Evolutionary conservation across 2,797 vertebrate genomes (phyloP).

Genomic region (Pipistrellus nathusii): DNA sequence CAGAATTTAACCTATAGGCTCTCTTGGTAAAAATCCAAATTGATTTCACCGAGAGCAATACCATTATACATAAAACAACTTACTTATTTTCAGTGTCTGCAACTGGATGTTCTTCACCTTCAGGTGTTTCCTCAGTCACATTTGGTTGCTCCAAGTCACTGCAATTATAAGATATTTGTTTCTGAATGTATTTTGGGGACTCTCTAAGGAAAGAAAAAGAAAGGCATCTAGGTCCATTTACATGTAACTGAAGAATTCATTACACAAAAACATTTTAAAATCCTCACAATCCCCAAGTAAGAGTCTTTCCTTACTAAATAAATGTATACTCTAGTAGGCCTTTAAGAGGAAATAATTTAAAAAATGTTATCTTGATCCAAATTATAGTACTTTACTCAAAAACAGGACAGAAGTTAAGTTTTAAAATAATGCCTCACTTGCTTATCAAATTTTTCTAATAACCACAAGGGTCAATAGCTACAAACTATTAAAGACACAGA

Average conservation of each 20-base stretch:
- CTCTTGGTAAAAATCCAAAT: not conserved
- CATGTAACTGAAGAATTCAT: conserved; percentile 51
- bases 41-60: not conserved
- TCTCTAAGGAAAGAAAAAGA: conserved; percentile 83
- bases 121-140: conserved; percentile 94
- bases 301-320: conserved; percentile 5
- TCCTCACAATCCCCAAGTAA: not conserved
- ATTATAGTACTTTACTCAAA: not conserved
- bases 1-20: not conserved
- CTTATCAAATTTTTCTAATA: not conserved
- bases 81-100: conserved; percentile 99
- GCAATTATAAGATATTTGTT: conserved; percentile 86
- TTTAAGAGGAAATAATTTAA: not conserved
- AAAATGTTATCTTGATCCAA: conserved; percentile 17
- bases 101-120: conserved; percentile 95
- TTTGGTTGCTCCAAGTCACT: conserved; percentile 96
- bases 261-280: conserved; percentile 24
- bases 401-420: not conserved
- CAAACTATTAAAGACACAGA: not conserved
- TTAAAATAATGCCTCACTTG: not conserved
- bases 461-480: not conserved
- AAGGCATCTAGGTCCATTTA: conserved; percentile 80
- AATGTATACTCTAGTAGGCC: not conserved
- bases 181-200: conserved; percentile 84
- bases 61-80: conserved; percentile 82